Conservation (phyloP, 2,113 vertebrate genomes). For the Regulus satrapa region DNA sequence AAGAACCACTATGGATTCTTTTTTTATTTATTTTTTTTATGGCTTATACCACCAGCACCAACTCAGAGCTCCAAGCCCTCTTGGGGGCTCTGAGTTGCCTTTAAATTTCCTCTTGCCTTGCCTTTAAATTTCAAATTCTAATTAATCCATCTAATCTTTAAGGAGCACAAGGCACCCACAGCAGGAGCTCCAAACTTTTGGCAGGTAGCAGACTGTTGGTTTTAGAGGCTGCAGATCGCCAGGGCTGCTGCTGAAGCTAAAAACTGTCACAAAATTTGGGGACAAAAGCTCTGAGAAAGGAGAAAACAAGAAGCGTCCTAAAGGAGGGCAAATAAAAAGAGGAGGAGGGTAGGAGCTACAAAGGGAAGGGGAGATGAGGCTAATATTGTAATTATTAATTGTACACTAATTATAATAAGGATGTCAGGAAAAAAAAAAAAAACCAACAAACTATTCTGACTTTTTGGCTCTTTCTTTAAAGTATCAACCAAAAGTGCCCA, state of each 20-base stretch:
- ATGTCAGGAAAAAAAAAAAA: not conserved
- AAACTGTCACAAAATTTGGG: not conserved
- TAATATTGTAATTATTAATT: not conserved
- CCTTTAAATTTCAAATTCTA: not conserved
- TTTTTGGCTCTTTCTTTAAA: not conserved
- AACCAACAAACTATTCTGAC: fast-evolving
- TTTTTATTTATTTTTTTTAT: no score
- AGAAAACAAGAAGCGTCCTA: not conserved
- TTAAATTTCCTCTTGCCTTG: not conserved
- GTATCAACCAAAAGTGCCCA: not conserved
- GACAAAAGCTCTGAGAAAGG: not conserved
- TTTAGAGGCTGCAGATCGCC: not conserved
- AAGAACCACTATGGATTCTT: no score
- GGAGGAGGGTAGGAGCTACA: not conserved
- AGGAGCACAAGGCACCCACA: not conserved
- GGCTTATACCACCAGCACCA: not conserved
- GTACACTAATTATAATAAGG: no score
- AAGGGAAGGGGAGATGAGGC: not conserved
- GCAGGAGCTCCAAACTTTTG: not conserved
- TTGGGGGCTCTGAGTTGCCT: not conserved
- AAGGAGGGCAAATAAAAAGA: not conserved
- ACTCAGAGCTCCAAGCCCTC: not conserved
- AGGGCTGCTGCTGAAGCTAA: not conserved
- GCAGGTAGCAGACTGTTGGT: not conserved
- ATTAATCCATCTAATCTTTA: not conserved